Evolutionary conservation across 2,888 invertebrate genomes (phyloP), one percentile per base, ranked within the genome.

Genomic region (Carpatolechia fugitivella): DNA sequence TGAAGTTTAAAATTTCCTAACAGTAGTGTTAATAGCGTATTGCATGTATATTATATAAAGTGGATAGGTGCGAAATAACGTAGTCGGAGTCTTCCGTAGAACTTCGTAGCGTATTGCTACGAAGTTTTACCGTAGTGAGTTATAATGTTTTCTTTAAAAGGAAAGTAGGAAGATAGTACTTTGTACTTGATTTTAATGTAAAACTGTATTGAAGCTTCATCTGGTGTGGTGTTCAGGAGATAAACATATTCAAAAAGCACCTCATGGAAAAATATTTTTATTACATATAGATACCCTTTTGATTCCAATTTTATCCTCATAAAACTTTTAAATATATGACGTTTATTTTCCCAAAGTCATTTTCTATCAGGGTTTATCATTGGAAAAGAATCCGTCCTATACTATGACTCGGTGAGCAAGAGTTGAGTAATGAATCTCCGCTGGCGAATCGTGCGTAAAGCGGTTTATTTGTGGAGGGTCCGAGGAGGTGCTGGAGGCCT

Each of bases 381-480:
- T 65, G 64, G 58, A 70, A 68, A 64, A 69, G 68, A 44, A 14
- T 44, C 44, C 44, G 13, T 24, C 63, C 60, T 76, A 76, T 77
- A 78, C 74, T 77, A 78, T 78, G 75, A 76, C 78, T 84, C 79
- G 78, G 68, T 67, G 66, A 73, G 82, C 78, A 82, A 82, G 82
- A 84, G 78, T 85, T 83, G 82, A 83, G 86, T 88, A 89, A 90
- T 88, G 89, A 90, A 89, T 89, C 87, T 86, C 82, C 78, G 80
- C 74, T 78, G 79, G 76, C 69, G 82, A 86, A 78, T 88, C 88
- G 89, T 88, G 87, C 90, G 88, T 89, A 82, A 90, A 88, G 80
- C 85, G 86, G 86, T 88, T 88, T 90, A 87, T 89, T 88, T 87
- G 88, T 78, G 79, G 83, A 90, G 86, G 87, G 85, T 85, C 85